Evolutionary conservation across 2,888 invertebrate genomes (phyloP).

Genomic region (Eulithis testata): DNA sequence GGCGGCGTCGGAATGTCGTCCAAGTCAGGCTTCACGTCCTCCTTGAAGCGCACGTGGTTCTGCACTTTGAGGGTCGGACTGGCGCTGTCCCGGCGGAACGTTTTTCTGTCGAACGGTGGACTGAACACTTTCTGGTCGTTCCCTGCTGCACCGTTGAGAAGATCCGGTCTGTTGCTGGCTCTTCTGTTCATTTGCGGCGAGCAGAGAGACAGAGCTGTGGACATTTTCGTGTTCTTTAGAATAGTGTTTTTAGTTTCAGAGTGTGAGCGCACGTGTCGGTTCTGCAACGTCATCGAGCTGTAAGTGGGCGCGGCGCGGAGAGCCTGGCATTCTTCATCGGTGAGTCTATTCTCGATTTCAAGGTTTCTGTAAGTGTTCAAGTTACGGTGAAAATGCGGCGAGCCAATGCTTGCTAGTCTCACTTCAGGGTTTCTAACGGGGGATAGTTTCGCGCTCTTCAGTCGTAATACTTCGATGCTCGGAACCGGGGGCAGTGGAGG

Average conservation of each 20-base stretch:
- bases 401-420: constrained; percentile 86
- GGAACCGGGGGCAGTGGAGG: constrained; percentile 90
- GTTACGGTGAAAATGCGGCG: constrained; percentile 86
- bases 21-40: constrained; percentile 60
- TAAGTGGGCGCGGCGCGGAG: constrained; percentile 65
- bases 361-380: constrained; percentile 84
- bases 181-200: constrained; percentile 84
- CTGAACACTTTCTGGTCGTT: constrained; percentile 67
- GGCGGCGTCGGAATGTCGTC: constrained; percentile 79
- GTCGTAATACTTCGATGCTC: constrained; percentile 85
- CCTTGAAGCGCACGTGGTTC: constrained; percentile 79
- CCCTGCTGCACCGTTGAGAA: constrained; percentile 74
- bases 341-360: constrained; percentile 75
- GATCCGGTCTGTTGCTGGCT: constrained; percentile 73
- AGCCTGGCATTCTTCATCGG: constrained; percentile 65
- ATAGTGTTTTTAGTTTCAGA: constrained; percentile 80
- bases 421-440: constrained; percentile 74
- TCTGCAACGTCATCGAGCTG: constrained; percentile 75
- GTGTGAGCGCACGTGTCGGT: constrained; percentile 74
- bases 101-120: constrained; percentile 70
- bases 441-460: constrained; percentile 81
- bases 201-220: constrained; percentile 75
- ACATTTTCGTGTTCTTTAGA: constrained; percentile 76
- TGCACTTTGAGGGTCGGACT: constrained; percentile 71
- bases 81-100: constrained; percentile 61